phyloP scores from a whole-genome alignment of 2,888 invertebrate species.

The Torymus auratus region DNA sequence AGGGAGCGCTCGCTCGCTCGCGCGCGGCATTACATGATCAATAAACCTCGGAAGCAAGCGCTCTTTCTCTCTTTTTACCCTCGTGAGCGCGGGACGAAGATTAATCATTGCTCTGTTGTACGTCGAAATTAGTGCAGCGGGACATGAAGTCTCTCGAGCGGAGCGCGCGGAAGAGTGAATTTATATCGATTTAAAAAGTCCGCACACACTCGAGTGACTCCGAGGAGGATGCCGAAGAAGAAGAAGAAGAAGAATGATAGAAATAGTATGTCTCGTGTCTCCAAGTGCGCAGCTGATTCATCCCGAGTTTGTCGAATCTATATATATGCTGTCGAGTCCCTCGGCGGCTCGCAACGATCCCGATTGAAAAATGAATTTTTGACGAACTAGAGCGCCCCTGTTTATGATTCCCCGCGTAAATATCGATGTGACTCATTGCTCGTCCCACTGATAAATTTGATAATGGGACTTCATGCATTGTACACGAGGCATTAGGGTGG shows the following conservation, averaged over 20 bases:
- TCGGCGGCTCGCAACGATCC: background rate
- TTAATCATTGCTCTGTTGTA: conserved; percentile 52
- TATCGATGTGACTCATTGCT: no score
- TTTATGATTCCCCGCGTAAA: no score
- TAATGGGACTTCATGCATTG: no score
- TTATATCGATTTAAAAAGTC: conserved; percentile 51
- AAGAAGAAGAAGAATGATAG: no score
- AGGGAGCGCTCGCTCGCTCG: background rate
- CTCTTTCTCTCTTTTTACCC: conserved; percentile 2
- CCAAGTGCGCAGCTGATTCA: conserved; percentile 18
- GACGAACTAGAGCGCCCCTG: conserved; percentile 3
- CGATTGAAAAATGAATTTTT: conserved; percentile 37
- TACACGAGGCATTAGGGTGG: no score
- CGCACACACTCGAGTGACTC: conserved; percentile 23
- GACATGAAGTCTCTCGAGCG: conserved; percentile 29
- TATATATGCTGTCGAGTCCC: no score
- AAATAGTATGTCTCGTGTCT: conserved; percentile 6
- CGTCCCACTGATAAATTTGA: no score
- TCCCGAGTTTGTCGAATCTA: background rate
- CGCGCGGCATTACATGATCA: conserved; percentile 51
- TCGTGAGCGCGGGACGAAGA: conserved; percentile 30
- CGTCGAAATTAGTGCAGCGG: conserved; percentile 42
- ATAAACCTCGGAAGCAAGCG: conserved; percentile 51
- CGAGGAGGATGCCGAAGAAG: conserved; percentile 1
- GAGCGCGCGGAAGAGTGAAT: conserved; percentile 26